Evolutionary conservation across 2,113 vertebrate genomes (phyloP).

Genomic region (Todiramphus saurophagus): DNA sequence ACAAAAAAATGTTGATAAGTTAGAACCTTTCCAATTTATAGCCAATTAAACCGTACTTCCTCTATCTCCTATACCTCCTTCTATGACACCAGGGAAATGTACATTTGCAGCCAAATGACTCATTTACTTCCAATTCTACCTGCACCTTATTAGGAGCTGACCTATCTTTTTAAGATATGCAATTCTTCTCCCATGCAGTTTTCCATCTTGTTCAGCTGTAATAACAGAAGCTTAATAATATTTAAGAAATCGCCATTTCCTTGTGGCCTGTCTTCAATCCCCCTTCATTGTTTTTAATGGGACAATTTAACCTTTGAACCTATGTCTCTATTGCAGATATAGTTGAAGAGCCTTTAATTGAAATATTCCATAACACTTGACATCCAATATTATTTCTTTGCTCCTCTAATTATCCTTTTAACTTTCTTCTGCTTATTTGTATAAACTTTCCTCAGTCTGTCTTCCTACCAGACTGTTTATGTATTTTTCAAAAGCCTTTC

Average conservation of each 20-base stretch:
- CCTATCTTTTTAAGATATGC: neutral
- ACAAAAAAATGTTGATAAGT: neutral
- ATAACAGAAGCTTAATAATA: slow-evolving; percentile 43
- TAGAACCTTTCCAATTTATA: neutral
- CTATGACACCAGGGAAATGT: neutral
- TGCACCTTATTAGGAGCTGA: neutral
- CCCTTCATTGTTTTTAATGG: slow-evolving; percentile 18
- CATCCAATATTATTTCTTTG: slow-evolving; percentile 48
- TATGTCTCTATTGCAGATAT: slow-evolving; percentile 26
- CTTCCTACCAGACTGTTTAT: slow-evolving; percentile 62
- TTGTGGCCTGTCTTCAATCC: slow-evolving; percentile 31
- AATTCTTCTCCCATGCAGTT: neutral
- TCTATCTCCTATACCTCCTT: neutral
- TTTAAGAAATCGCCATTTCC: slow-evolving; percentile 46
- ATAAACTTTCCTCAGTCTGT: slow-evolving; percentile 42
- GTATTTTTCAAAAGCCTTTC: slow-evolving; percentile 49
- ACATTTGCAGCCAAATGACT: neutral
- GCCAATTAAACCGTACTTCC: neutral
- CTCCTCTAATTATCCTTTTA: slow-evolving; percentile 58
- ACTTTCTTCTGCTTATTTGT: slow-evolving; percentile 65
- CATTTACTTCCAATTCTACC: neutral
- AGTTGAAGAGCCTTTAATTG: slow-evolving; percentile 33
- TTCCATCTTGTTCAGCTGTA: slow-evolving; percentile 43
- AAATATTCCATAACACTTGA: slow-evolving; percentile 49
- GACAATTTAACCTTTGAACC: slow-evolving; percentile 50